phyloP scores from a whole-genome alignment of 2,113 vertebrate species.

The Tringa solitaria region DNA sequence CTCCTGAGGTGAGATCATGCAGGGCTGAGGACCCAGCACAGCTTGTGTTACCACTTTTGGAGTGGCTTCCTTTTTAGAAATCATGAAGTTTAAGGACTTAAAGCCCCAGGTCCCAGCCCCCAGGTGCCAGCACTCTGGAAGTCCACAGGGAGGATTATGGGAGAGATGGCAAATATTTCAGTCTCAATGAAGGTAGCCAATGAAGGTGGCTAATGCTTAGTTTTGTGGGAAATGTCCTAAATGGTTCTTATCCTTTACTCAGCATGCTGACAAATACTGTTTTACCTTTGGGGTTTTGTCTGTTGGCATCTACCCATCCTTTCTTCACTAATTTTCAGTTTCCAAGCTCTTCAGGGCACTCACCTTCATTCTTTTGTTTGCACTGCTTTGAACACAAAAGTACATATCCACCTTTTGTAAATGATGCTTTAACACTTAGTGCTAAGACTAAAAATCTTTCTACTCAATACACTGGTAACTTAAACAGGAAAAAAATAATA shows the following conservation, averaged over 20 bases:
- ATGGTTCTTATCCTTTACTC: not conserved
- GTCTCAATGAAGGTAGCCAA: not conserved
- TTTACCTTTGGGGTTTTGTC: not conserved
- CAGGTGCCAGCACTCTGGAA: not conserved
- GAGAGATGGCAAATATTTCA: not conserved
- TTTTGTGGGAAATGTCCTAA: not conserved
- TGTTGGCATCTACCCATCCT: not conserved
- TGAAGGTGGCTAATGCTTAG: accelerated
- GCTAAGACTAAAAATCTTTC: not conserved
- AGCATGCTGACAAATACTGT: not conserved
- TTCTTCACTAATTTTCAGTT: not conserved
- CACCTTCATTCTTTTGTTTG: not conserved
- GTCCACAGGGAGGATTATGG: not conserved
- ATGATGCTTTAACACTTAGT: not conserved
- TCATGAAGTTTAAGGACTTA: not conserved
- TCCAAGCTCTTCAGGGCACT: not conserved
- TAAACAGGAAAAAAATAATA: not conserved
- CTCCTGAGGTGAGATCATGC: no score
- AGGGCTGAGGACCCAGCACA: not conserved
- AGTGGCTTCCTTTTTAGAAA: not conserved
- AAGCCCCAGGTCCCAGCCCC: not conserved
- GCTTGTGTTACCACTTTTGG: not conserved
- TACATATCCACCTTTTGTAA: not conserved
- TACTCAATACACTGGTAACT: not conserved
- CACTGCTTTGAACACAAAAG: not conserved